A percentile compares a stretch with the other conserved stretches of the same genome.
Evolutionary conservation across 1,140 invertebrate genomes (phyloP).

Genomic region (Battus philenor): DNA sequence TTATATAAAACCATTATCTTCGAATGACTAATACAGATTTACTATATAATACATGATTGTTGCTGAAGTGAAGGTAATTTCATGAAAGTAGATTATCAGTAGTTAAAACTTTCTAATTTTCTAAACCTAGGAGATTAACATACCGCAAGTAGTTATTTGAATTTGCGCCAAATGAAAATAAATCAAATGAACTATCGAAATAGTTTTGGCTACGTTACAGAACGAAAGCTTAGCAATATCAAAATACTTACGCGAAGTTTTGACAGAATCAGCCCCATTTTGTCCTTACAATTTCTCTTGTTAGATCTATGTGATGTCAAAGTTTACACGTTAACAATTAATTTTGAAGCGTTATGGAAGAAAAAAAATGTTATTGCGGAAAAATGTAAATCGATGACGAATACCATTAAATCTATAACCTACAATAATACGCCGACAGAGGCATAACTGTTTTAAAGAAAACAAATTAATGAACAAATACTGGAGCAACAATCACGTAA

Average conservation of each 20-base stretch:
- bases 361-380: constrained; percentile 1
- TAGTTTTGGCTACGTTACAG: constrained; percentile 55
- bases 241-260: constrained; percentile 49
- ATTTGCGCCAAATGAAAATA: constrained; percentile 40
- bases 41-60: too few species aligned
- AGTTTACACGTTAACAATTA: constrained; percentile 29
- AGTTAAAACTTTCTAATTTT: constrained; percentile 3
- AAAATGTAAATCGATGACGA: constrained; percentile 44
- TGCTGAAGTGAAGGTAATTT: constrained; percentile 10
- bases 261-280: constrained; percentile 60
- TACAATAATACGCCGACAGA: constrained; percentile 36
- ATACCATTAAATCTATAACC: constrained; percentile 39
- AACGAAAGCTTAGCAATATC: constrained; percentile 34
- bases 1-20: too few species aligned
- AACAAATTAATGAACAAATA: constrained; percentile 1
- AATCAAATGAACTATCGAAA: constrained; percentile 40
- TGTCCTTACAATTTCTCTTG: constrained; percentile 25
- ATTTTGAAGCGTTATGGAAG: too few species aligned
- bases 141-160: constrained; percentile 35
- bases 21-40: too few species aligned
- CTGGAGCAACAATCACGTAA: background rate
- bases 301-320: constrained; percentile 23
- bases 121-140: too few species aligned
- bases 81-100: background rate
- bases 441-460: constrained; percentile 6